Percentiles rank a stretch among this genome's conserved stretches.
These are phyloP conservation scores for Lasioglossum malachurum DNA, from an alignment of 2,888 invertebrate species.

Conservation along the genomic window DNA sequence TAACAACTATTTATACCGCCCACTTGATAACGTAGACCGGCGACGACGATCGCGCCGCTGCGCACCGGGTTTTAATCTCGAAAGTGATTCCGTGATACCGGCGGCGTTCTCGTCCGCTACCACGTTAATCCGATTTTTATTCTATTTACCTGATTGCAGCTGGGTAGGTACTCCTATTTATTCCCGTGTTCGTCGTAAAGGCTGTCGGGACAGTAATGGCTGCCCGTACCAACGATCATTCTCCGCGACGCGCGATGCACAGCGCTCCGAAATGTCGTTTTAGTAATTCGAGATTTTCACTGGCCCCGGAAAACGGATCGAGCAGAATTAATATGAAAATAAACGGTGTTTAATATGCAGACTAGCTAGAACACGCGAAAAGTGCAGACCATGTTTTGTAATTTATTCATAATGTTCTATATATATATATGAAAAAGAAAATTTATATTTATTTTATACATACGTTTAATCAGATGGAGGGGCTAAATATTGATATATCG, in stretches of 20 bases:
- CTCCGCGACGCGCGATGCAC: neutral
- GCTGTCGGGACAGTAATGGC: neutral
- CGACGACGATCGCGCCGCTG: too few relatives aligned
- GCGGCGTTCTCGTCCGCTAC: neutral
- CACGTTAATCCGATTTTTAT: slow-evolving; percentile 22
- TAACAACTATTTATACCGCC: slow-evolving; percentile 26
- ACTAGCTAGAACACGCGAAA: too few relatives aligned
- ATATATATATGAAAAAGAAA: too few relatives aligned
- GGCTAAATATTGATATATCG: too few relatives aligned
- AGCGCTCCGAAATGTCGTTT: neutral
- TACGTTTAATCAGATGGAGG: too few relatives aligned
- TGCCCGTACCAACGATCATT: neutral
- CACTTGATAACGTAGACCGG: slow-evolving; percentile 18
- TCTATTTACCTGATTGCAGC: neutral
- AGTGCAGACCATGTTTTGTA: too few relatives aligned
- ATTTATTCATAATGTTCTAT: too few relatives aligned
- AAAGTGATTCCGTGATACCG: slow-evolving; percentile 19
- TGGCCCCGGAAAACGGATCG: neutral
- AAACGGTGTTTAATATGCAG: too few relatives aligned
- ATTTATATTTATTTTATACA: too few relatives aligned
- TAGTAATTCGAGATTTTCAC: neutral
- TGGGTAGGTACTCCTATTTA: neutral
- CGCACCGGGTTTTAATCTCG: slow-evolving; percentile 17
- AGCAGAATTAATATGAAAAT: neutral
- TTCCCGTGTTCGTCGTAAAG: neutral